A percentile compares a stretch with the other conserved stretches of the same genome.
Conservation (phyloP, 2,888 invertebrate species). For the Athripsodes cinereus region DNA sequence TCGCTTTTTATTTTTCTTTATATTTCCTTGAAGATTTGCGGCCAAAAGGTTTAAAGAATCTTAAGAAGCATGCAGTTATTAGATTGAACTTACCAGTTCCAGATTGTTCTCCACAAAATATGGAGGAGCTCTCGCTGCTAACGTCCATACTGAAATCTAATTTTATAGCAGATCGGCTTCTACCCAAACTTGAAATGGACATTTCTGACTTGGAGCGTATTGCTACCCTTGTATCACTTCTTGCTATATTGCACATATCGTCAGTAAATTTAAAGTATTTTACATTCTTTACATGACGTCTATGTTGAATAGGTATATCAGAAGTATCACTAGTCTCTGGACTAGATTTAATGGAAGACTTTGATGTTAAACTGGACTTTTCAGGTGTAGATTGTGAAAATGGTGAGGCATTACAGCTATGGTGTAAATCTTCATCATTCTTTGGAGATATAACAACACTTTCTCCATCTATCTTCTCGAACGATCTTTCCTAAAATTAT, state of each 20-base stretch:
- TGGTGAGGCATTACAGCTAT: slow-evolving; percentile 17
- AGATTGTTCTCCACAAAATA: slow-evolving; percentile 39
- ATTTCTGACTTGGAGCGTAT: slow-evolving; percentile 18
- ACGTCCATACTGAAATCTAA: slow-evolving; percentile 51
- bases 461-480: too few relatives aligned
- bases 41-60: too few relatives aligned
- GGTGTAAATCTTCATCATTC: slow-evolving; percentile 6
- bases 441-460: slow-evolving; percentile 8
- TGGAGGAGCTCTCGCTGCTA: slow-evolving; percentile 46
- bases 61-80: too few relatives aligned
- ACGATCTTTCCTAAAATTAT: too few relatives aligned
- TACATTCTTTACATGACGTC: background rate
- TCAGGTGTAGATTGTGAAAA: slow-evolving; percentile 27
- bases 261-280: slow-evolving; percentile 10
- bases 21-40: too few relatives aligned
- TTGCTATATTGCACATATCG: slow-evolving; percentile 8
- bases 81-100: slow-evolving; percentile 17
- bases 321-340: slow-evolving; percentile 12
- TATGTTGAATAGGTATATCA: slow-evolving; percentile 6
- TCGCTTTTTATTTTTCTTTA: too few relatives aligned
- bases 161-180: slow-evolving; percentile 47
- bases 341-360: slow-evolving; percentile 16
- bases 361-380: slow-evolving; percentile 17
- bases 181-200: slow-evolving; percentile 39
- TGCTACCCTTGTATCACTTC: background rate